phyloP scores from a whole-genome alignment of 2,888 invertebrate genomes.

The Troides aeacus region DNA sequence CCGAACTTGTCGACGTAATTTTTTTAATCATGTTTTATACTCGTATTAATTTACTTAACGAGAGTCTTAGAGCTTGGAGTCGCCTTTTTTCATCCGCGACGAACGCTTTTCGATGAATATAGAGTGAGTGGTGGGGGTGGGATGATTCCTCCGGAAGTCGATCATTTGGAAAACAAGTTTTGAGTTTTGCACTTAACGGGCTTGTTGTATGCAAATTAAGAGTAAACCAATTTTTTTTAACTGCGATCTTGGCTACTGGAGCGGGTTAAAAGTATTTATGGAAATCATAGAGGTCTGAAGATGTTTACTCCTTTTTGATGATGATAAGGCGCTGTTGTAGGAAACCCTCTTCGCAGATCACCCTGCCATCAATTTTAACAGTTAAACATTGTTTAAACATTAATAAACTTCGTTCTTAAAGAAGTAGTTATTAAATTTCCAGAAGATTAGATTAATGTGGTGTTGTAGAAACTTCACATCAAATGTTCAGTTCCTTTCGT shows the following conservation, averaged over 20 bases:
- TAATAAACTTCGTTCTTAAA: no score
- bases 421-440: no score
- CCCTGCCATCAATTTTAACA: no score
- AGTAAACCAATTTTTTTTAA: slow-evolving; percentile 12
- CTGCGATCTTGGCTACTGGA: neutral
- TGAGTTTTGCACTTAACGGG: slow-evolving; percentile 26
- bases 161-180: slow-evolving; percentile 56
- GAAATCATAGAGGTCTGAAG: neutral
- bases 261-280: neutral
- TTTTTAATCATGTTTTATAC: slow-evolving; percentile 80
- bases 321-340: no score
- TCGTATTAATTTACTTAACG: slow-evolving; percentile 79
- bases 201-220: slow-evolving; percentile 18
- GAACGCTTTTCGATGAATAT: slow-evolving; percentile 74
- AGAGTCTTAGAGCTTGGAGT: slow-evolving; percentile 59
- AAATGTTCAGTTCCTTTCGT: no score
- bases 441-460: no score
- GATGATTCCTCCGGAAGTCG: slow-evolving; percentile 42
- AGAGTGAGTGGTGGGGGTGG: slow-evolving; percentile 54
- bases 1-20: slow-evolving; percentile 68
- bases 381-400: no score
- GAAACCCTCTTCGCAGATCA: no score
- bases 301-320: no score
- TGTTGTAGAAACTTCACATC: no score
- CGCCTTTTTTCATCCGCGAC: slow-evolving; percentile 56